A percentile compares a stretch with the other conserved stretches of the same genome.
These are phyloP conservation scores for Limnephilus rhombicus DNA, from an alignment of 2,888 invertebrate species.

Conservation along the genomic window DNA sequence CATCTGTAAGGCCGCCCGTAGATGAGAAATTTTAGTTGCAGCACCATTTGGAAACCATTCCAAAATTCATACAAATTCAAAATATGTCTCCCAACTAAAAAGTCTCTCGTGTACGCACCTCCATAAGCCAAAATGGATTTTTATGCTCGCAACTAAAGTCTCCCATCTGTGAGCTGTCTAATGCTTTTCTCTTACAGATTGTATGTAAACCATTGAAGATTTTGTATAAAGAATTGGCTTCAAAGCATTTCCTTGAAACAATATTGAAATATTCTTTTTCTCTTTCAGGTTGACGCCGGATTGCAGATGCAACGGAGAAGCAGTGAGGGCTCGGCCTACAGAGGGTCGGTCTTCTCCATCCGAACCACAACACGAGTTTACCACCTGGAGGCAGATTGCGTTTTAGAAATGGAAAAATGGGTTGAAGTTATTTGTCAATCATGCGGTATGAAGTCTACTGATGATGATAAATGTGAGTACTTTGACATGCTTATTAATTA, in stretches of 20 bases:
- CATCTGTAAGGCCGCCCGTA: neutral
- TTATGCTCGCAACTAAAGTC: too few species aligned
- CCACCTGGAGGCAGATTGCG: constrained; percentile 94
- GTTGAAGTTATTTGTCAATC: constrained; percentile 95
- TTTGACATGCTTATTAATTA: neutral
- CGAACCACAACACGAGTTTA: constrained; percentile 93
- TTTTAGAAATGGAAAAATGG: constrained; percentile 96
- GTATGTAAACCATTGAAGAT: neutral
- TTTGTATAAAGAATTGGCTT: neutral
- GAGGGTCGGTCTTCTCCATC: constrained; percentile 88
- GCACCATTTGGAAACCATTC: too few species aligned
- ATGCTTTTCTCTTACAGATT: neutral
- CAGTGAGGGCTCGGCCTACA: constrained; percentile 80
- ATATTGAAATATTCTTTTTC: neutral
- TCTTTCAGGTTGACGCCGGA: constrained; percentile 87
- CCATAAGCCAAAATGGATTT: too few species aligned
- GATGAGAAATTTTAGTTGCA: too few species aligned
- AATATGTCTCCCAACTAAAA: too few species aligned
- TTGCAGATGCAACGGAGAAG: constrained; percentile 89
- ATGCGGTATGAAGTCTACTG: constrained; percentile 89
- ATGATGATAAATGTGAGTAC: constrained; percentile 72
- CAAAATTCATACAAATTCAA: too few species aligned
- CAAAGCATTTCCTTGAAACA: neutral
- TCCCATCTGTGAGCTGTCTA: neutral
- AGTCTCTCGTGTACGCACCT: too few species aligned